Percentiles rank a stretch among this genome's conserved stretches.
These are phyloP conservation scores for Urophycis tenuis DNA, from an alignment of 2,797 vertebrate genomes.

Conservation along the genomic window DNA sequence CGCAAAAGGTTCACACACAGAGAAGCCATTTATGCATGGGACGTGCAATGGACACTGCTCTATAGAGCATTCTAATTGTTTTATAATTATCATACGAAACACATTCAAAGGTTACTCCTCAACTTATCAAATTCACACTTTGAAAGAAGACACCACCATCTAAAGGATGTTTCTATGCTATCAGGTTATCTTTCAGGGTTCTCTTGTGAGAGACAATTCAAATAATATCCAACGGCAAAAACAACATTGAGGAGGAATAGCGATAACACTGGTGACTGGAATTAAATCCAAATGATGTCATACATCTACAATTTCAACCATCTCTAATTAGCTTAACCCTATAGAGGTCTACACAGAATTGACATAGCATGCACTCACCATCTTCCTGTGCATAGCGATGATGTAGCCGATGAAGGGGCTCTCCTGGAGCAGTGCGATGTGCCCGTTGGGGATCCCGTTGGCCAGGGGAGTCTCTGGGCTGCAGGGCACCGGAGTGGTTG, in stretches of 20 bases:
- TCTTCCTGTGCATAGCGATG: slow-evolving; percentile 97
- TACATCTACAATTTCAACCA: background rate
- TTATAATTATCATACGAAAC: background rate
- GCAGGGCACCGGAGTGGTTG: slow-evolving; percentile 76
- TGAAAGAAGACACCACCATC: background rate
- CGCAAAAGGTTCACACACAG: background rate
- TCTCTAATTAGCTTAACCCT: background rate
- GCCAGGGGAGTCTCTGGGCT: slow-evolving; percentile 58
- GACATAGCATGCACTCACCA: slow-evolving; percentile 68
- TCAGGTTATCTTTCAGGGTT: too few species aligned
- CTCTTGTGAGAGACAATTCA: too few species aligned
- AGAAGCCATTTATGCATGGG: background rate
- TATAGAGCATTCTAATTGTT: background rate
- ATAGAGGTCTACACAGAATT: background rate
- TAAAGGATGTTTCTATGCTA: too few species aligned
- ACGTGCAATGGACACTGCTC: background rate
- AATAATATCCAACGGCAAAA: too few species aligned
- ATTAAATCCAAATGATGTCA: too few species aligned
- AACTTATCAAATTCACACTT: background rate
- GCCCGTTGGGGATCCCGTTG: slow-evolving; percentile 80
- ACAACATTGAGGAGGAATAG: too few species aligned
- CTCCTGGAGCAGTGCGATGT: slow-evolving; percentile 73
- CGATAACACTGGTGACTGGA: too few species aligned
- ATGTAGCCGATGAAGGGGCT: slow-evolving; percentile 93
- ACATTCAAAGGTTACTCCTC: background rate